phyloP scores from a whole-genome alignment of 2,797 vertebrate species.

The Nannoperca obscura region DNA sequence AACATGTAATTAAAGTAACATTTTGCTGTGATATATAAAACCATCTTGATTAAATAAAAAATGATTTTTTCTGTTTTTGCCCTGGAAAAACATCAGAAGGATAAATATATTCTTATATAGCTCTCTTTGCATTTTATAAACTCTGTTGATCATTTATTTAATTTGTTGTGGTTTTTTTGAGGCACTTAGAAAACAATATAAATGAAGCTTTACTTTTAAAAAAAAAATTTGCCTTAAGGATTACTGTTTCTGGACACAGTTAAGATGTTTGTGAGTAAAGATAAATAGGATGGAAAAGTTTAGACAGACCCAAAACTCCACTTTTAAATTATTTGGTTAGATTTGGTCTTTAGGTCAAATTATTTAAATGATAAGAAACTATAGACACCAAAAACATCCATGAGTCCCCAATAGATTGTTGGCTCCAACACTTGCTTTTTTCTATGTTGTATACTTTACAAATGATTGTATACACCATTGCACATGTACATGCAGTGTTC shows the following conservation, averaged over 20 bases:
- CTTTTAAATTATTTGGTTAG: background rate
- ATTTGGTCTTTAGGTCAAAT: constrained; percentile 14
- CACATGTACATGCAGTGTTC: background rate
- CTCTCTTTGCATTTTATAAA: constrained; percentile 19
- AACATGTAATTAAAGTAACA: constrained; percentile 48
- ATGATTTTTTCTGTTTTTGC: constrained; percentile 13
- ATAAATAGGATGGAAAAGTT: constrained; percentile 33
- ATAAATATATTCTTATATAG: constrained; percentile 5
- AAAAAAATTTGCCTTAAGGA: constrained; percentile 14
- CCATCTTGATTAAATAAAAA: constrained; percentile 24
- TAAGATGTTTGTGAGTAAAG: constrained; percentile 28
- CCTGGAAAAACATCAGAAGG: constrained; percentile 40
- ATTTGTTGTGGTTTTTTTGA: constrained; percentile 21
- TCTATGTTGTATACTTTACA: too few relatives aligned
- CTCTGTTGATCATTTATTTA: constrained; percentile 10
- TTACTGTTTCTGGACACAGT: constrained; percentile 27
- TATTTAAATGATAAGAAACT: constrained; percentile 6
- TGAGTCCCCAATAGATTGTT: background rate
- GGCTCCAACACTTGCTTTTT: background rate
- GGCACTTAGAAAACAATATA: constrained; percentile 19
- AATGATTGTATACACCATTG: background rate
- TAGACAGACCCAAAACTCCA: constrained; percentile 6
- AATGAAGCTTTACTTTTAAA: background rate
- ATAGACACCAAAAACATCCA: background rate
- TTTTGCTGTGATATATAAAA: constrained; percentile 37